phyloP scores from a whole-genome alignment of 1,140 invertebrate genomes.

The Planococcus citri region DNA sequence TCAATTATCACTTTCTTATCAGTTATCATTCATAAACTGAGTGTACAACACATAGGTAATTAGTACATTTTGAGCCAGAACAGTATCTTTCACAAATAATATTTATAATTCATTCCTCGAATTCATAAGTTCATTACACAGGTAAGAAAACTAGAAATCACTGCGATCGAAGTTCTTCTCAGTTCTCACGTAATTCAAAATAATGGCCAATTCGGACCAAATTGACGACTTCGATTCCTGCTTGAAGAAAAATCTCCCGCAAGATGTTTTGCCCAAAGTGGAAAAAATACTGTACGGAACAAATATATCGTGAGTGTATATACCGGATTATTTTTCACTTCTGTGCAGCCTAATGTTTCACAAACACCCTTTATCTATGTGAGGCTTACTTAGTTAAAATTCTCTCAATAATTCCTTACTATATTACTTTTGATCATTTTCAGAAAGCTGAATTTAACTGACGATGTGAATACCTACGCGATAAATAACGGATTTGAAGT shows the following conservation, averaged over 20 bases:
- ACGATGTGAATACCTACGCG: not conserved
- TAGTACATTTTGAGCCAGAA: no score
- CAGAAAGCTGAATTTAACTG: not conserved
- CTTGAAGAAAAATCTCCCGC: slow-evolving; percentile 24
- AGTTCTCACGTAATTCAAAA: no score
- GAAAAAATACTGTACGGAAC: slow-evolving; percentile 27
- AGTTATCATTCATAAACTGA: no score
- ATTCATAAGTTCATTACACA: no score
- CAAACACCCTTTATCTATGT: not conserved
- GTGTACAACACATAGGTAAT: no score
- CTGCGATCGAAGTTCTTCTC: no score
- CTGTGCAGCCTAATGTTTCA: not conserved
- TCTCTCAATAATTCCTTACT: not conserved
- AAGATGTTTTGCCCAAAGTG: slow-evolving; percentile 23
- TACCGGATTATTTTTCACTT: not conserved
- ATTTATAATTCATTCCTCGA: no score
- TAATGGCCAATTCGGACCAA: no score
- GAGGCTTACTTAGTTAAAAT: not conserved
- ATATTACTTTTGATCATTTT: not conserved
- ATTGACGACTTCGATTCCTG: slow-evolving; percentile 22
- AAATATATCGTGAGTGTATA: slow-evolving; percentile 25
- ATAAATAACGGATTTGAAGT: not conserved
- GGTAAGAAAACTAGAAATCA: no score
- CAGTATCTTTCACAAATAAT: no score
- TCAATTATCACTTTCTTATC: no score